Evolutionary conservation across 1,140 invertebrate genomes (phyloP), one percentile per base, ranked within the genome.

Genomic region (Drosophila littoralis): DNA sequence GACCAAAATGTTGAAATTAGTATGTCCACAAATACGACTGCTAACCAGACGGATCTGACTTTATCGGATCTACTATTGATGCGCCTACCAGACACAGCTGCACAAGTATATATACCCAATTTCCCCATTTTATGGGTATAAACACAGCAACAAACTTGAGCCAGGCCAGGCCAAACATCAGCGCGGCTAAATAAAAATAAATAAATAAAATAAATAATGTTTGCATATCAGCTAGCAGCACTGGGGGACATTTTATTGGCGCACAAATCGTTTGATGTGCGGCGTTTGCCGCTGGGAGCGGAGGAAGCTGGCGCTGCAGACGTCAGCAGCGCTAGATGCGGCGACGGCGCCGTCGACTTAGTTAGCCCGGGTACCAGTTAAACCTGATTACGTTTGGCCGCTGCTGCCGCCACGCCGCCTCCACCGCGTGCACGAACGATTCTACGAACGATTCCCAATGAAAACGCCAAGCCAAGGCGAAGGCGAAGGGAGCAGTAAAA

Each of bases 211-310:
- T 89, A 88, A 88, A 89, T 88, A 88, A 88, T 88, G 84, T 88
- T 88, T 89, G 85, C 84, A 89, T 88, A 88, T 88, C 84, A 84
- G 84, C 48, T 79, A 86, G 64, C 81, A 65, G 50, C 63, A 76
- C 64, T 75, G 74, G 84, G 84, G 83, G 84, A 89, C 84, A 89
- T 80, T 89, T 89, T 83, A 88, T 88, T 88, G 77, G 84, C 84
- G 75, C 82, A 85, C 63, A 85, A 85, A 81, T 85, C 82, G 75
- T 88, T 88, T 88, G 83, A 88, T 88, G 79, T 88, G 81, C 78
- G 68, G 79, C 79, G 72, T 60, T 76, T 68, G 60, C 71, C 59
- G 73, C 65, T 75, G 73, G 68, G 59, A 75, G 51, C 51, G 66
- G 72, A 75, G 67, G 67, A 72, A 69, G 58, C 58, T 69, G 57